Base-by-base conservation (phyloP, 2,797 vertebrate species). In the Scolopax bukidnonensis region DNA sequence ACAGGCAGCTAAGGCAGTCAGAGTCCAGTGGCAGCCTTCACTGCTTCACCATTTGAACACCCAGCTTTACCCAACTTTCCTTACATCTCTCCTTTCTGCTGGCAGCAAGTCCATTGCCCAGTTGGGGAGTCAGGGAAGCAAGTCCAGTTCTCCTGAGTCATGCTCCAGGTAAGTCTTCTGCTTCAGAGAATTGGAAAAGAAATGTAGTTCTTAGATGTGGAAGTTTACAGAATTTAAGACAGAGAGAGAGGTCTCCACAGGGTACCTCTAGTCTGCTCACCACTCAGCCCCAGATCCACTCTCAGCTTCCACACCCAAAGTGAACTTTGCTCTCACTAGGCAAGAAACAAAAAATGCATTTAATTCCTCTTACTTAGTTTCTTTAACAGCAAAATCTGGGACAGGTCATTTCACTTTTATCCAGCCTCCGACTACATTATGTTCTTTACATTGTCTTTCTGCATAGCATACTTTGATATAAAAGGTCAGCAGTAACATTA, bases 241-340 rank as follows among this genome's bases (percentile, higher is more conserved):
- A 32, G n/a, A 0, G 1, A 63, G 1, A 59, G 16, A 53, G 5
- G 17, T 70, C 6, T 63, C n/a, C 19, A 16, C 9, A 0, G 13
- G 16, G 4, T 27, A 5, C 5, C 6, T 27, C 7, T 11, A 23
- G 11, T 73, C 33, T 61, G 10, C 24, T 69, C 41, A 57, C 21
- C 12, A 11, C 23, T n/a, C 21, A 65, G 67, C 13, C 4, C 1
- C 18, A 71, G 33, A 80, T 40, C 4, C 3, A 4, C 16, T 40
- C n/a, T n/a, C 48, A 9, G 4, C 5, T 40, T 74, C 12, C 11
- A 67, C 21, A 68, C 9, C 6, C 45, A 50, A 74, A 84, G 6
- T 25, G 33, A 84, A 50, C 19, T 15, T 71, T 43, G 6, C 3
- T 57, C 33, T 76, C 56, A 41, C 30, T 41, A 57, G 12, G 20